Percentiles rank a stretch among this genome's conserved stretches.
Conservation (phyloP, 2,113 vertebrate genomes). For the Aleadryas rufinucha region DNA sequence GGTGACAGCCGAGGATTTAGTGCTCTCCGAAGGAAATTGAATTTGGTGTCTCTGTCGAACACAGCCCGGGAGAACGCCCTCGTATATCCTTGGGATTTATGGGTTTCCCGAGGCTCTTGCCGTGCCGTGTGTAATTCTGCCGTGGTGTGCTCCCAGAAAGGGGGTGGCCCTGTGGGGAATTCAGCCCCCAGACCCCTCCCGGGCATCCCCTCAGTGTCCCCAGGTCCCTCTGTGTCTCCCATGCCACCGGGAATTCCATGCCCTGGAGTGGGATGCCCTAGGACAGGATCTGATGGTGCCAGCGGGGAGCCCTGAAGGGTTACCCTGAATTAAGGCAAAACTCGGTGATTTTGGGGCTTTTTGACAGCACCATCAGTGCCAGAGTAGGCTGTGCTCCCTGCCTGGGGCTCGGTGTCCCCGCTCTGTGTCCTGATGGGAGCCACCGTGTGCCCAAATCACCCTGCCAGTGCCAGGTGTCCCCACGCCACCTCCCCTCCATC, state of each 20-base stretch:
- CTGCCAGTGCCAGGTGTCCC: background rate
- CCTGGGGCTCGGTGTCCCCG: background rate
- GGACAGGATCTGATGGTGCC: too few species aligned
- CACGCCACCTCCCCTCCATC: accelerated
- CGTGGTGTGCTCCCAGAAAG: accelerated
- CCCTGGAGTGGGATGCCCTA: accelerated
- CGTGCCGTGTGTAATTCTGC: background rate
- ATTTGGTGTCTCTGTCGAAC: constrained; percentile 73
- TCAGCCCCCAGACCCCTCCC: background rate
- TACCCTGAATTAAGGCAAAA: background rate
- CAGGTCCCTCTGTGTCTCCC: accelerated
- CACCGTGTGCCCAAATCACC: accelerated
- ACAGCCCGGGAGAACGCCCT: constrained; percentile 21
- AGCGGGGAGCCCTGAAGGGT: accelerated
- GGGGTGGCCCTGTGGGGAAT: accelerated
- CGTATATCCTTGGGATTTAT: constrained; percentile 69
- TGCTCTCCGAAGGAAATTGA: constrained; percentile 69
- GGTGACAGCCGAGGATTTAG: constrained; percentile 52
- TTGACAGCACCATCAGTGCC: background rate
- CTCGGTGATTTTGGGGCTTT: background rate
- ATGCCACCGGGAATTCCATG: accelerated
- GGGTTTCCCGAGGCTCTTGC: background rate
- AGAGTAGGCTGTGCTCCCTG: background rate
- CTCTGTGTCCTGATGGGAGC: accelerated
- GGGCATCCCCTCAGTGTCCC: background rate